Percentiles rank a stretch among this genome's conserved stretches.
phyloP scores from a whole-genome alignment of 1,140 invertebrate genomes.

The Plectrocnemia conspersa region DNA sequence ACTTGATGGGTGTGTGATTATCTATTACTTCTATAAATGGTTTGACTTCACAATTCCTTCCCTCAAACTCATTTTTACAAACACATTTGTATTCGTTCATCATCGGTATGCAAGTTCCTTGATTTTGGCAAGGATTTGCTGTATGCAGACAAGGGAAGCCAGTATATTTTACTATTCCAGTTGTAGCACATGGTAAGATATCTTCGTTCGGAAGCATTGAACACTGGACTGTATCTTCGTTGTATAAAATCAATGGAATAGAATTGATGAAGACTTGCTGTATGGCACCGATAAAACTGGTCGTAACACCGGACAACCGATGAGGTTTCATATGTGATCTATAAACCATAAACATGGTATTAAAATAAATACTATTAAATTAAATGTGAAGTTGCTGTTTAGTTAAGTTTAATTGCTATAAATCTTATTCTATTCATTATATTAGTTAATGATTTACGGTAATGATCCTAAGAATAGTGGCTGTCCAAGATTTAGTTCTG shows the following conservation, averaged over 20 bases:
- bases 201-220: constrained; percentile 47
- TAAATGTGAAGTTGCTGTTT: neutral
- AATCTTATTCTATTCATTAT: no score
- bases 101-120: constrained; percentile 60
- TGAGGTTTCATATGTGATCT: constrained; percentile 68
- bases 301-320: constrained; percentile 65
- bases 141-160: constrained; percentile 43
- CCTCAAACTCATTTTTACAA: constrained; percentile 46
- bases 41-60: constrained; percentile 49
- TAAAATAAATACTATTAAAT: no score
- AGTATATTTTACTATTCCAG: constrained; percentile 46
- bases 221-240: constrained; percentile 44
- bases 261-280: constrained; percentile 82
- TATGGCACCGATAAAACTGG: constrained; percentile 76
- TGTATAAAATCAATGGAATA: constrained; percentile 47
- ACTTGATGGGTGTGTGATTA: constrained; percentile 46
- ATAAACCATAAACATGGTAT: constrained; percentile 38
- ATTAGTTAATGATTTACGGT: no score
- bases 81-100: constrained; percentile 52
- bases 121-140: constrained; percentile 60
- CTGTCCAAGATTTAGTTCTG: constrained; percentile 78
- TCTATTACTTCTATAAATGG: constrained; percentile 46
- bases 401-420: neutral
- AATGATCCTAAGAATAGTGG: constrained; percentile 81
- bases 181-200: constrained; percentile 46